These are phyloP conservation scores for Brotogeris chrysoptera DNA, from an alignment of 2,797 vertebrate species.

Conservation along the genomic window DNA sequence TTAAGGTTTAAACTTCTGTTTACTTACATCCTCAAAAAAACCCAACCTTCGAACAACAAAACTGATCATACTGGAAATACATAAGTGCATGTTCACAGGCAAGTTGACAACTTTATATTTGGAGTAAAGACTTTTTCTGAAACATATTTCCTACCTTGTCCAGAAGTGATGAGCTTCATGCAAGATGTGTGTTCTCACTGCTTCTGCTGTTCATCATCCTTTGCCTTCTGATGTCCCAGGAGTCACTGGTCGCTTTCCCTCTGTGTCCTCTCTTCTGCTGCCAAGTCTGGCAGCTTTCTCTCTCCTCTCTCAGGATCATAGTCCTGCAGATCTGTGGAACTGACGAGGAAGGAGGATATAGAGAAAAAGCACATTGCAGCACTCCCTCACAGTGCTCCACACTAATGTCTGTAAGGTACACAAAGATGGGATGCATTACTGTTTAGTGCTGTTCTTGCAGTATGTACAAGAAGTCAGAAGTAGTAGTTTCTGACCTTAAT, in stretches of 20 bases:
- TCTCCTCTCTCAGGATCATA: background rate
- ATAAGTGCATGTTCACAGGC: background rate
- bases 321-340: background rate
- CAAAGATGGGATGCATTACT: background rate
- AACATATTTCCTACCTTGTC: background rate
- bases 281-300: fast-evolving
- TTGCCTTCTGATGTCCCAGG: background rate
- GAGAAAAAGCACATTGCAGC: background rate
- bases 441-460: background rate
- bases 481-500: background rate
- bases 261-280: background rate
- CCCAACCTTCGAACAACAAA: background rate
- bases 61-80: background rate
- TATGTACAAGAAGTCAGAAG: background rate
- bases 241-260: background rate
- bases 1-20: background rate
- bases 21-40: background rate
- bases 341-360: background rate
- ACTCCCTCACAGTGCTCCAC: background rate
- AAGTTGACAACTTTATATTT: background rate
- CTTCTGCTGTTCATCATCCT: background rate
- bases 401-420: background rate
- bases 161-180: background rate
- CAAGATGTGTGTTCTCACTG: background rate
- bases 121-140: background rate